Conservation (phyloP, 2,113 vertebrate genomes). For the Amazona vittata region DNA sequence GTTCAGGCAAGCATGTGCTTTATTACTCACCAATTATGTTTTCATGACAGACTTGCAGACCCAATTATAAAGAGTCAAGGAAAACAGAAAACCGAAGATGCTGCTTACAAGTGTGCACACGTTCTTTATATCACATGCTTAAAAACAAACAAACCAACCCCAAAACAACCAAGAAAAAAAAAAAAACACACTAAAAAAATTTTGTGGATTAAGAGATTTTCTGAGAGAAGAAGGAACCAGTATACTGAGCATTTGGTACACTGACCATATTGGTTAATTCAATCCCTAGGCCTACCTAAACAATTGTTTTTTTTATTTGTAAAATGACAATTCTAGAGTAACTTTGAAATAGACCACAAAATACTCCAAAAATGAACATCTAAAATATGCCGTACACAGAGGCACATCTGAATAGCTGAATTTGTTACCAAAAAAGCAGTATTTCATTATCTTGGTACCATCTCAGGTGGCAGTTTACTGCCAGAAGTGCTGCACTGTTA, state of each 20-base stretch:
- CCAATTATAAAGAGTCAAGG: not conserved
- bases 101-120: not conserved
- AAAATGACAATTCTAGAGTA: not conserved
- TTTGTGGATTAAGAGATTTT: not conserved
- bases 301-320: not conserved
- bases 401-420: not conserved
- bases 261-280: not conserved
- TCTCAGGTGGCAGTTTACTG: not conserved
- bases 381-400: not conserved
- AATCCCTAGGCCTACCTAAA: not conserved
- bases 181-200: not conserved
- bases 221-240: not conserved
- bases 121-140: not conserved
- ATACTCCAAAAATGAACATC: not conserved
- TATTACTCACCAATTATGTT: not conserved
- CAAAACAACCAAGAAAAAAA: not conserved
- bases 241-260: not conserved
- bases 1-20: not conserved
- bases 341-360: not conserved
- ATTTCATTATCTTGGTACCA: constrained; percentile 8
- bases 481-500: not conserved
- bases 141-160: not conserved
- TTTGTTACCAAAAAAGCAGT: not conserved
- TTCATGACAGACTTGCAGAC: not conserved
- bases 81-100: not conserved